Percentiles rank a stretch among this genome's conserved stretches.
phyloP scores from a whole-genome alignment of 2,113 vertebrate species.

The Barbus barbus region DNA sequence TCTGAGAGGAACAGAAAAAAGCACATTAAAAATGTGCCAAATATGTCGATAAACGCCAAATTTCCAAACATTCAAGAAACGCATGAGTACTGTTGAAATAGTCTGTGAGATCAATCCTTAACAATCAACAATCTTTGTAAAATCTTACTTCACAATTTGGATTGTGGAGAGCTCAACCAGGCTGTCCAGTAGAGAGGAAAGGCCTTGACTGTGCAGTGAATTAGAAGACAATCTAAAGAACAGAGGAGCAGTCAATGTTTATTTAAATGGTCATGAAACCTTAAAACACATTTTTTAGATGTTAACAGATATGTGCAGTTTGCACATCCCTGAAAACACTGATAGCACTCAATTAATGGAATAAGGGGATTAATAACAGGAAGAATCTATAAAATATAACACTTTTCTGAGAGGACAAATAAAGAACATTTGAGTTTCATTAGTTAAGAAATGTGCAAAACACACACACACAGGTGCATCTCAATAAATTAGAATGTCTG shows the following conservation, averaged over 20 bases:
- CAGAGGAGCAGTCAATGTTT: background rate
- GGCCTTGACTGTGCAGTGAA: conserved; percentile 41
- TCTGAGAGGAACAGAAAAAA: conserved; percentile 38
- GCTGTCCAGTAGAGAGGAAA: conserved; percentile 39
- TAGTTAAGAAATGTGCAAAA: too few relatives aligned
- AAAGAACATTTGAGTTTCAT: too few relatives aligned
- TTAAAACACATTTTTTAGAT: background rate
- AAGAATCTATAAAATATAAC: background rate
- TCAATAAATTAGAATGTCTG: too few relatives aligned
- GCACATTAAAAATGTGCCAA: background rate
- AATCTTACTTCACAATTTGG: conserved; percentile 57
- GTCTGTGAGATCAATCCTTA: too few relatives aligned
- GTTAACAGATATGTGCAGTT: background rate
- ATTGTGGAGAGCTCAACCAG: conserved; percentile 51
- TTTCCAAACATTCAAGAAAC: too few relatives aligned
- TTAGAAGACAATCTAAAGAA: conserved; percentile 54
- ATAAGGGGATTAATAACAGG: too few relatives aligned
- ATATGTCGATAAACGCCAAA: too few relatives aligned
- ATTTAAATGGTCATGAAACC: background rate
- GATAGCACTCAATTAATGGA: background rate
- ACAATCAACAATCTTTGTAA: background rate
- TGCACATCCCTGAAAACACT: background rate
- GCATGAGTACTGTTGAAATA: too few relatives aligned
- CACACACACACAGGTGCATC: too few relatives aligned
- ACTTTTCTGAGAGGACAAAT: too few relatives aligned